Base-by-base conservation (phyloP, 2,797 vertebrate species). In the Lagocephalus sceleratus region DNA sequence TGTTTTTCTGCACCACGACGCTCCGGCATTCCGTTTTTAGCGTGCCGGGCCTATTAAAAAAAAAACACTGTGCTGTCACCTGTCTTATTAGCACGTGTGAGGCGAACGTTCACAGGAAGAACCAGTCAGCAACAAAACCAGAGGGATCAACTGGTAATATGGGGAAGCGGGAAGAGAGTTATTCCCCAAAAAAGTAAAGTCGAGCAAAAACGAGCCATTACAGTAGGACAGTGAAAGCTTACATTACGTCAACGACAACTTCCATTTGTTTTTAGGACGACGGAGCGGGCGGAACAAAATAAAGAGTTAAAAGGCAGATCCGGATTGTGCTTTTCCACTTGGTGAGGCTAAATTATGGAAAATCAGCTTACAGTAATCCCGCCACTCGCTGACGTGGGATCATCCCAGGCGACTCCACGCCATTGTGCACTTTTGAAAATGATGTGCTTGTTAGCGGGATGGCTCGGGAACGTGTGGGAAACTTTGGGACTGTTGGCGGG, bases 321-420 rank as follows among this genome's bases (percentile, higher is more conserved):
- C 81, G 82, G 88, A 88, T 88, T 88, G 82, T 84, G 81, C 82
- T 87, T 86, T 79, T 86, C 84, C 79, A 83, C 81, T 90, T 55
- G 54, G 83, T 78, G 78, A 84, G 82, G 85, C 83, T 84, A 89
- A 88, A 88, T 89, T 88, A 88, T 86, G 83, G 83, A 79, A 88
- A 91, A 89, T 88, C 87, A 88, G 74, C 80, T 91, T 89, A 89
- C 63, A 85, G 79, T 88, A 90, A 91, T 90, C 88, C 87, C 60
- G 58, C 73, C 71, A 65, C 73, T 86, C 84, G 77, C 83, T 86
- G 81, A 87, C 68, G 78, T 69, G 77, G 71, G 78, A 88, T 88
- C 83, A 87, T 89, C 84, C 79, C 71, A 46, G 60, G 79, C 63
- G 74, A 86, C 76, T 82, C 87, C 81, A 89, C 85, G 87, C 84